Conservation (phyloP, 2,888 invertebrate genomes). For the Parnassius glacialis region DNA sequence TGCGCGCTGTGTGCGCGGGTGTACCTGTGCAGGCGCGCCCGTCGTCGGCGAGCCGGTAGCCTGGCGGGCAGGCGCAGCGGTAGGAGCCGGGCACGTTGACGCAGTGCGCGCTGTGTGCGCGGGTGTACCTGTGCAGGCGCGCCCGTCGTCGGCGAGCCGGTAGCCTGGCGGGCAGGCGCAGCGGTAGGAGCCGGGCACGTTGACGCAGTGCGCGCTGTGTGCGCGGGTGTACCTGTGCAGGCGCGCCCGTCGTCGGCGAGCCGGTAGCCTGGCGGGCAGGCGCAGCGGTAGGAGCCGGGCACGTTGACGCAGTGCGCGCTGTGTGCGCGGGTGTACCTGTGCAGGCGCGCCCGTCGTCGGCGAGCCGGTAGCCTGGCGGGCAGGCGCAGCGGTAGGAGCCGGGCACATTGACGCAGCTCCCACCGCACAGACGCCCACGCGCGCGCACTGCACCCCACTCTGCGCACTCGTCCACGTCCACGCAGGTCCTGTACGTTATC, state of each 20-base stretch:
- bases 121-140: slow-evolving; percentile 34
- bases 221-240: no score
- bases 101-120: slow-evolving; percentile 88
- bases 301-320: no score
- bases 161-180: no score
- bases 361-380: slow-evolving; percentile 89
- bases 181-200: no score
- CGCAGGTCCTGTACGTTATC: slow-evolving; percentile 76
- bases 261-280: no score
- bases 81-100: slow-evolving; percentile 94
- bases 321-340: slow-evolving; percentile 80
- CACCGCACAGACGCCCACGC: slow-evolving; percentile 87
- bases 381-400: slow-evolving; percentile 95
- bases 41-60: slow-evolving; percentile 88
- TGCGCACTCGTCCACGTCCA: slow-evolving; percentile 90
- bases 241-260: no score
- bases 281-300: no score
- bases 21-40: slow-evolving; percentile 73
- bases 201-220: no score
- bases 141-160: no score
- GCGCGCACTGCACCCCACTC: slow-evolving; percentile 69
- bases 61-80: slow-evolving; percentile 91
- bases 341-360: slow-evolving; percentile 88
- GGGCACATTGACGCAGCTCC: slow-evolving; percentile 92
- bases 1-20: no score